Evolutionary conservation across 1,140 invertebrate genomes (phyloP).

Genomic region (Trichonephila clavipes): DNA sequence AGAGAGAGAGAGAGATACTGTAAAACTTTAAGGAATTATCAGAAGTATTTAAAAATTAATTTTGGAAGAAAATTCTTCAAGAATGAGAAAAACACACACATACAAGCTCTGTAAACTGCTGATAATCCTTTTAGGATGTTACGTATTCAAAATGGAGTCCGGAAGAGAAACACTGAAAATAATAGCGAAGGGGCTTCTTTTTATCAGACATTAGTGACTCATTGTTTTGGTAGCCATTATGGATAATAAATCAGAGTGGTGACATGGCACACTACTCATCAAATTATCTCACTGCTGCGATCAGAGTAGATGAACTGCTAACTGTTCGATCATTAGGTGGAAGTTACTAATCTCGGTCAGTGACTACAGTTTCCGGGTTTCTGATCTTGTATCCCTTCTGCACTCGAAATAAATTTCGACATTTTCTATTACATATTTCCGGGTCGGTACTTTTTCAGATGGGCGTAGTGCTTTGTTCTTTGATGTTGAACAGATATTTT

Average conservation of each 20-base stretch:
- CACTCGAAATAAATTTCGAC: not conserved
- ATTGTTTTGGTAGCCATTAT: conserved; percentile 9
- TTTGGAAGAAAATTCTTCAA: no score
- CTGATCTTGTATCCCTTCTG: not conserved
- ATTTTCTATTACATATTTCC: not conserved
- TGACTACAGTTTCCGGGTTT: conserved; percentile 47
- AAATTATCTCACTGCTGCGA: conserved; percentile 10
- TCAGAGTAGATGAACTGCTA: conserved; percentile 15
- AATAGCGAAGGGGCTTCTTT: not conserved
- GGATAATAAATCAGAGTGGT: conserved; percentile 38
- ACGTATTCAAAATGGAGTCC: not conserved
- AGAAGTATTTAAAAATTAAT: no score
- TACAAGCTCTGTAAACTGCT: not conserved
- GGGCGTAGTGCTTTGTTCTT: not conserved
- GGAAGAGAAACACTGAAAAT: not conserved
- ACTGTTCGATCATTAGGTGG: conserved; percentile 42
- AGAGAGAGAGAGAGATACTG: no score
- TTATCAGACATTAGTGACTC: not conserved
- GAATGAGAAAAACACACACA: no score
- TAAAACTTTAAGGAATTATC: no score
- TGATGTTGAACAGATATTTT: not conserved
- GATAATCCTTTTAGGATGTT: not conserved
- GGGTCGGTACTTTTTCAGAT: not conserved
- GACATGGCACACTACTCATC: conserved; percentile 46
- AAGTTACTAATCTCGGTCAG: conserved; percentile 41